Evolutionary conservation across 1,140 invertebrate species (phyloP).

Genomic region (Wasmannia auropunctata): DNA sequence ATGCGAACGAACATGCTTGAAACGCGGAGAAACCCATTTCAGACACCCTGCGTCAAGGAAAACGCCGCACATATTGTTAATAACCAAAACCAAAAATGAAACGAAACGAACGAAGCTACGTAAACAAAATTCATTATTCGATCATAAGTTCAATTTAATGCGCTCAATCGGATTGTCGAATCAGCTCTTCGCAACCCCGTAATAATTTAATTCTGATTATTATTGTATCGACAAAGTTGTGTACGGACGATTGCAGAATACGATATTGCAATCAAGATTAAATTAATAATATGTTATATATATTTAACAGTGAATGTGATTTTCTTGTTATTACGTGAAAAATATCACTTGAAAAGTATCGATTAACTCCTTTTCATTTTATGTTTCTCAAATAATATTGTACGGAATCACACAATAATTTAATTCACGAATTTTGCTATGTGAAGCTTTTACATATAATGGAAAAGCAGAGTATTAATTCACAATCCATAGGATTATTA

Average conservation of each 20-base stretch:
- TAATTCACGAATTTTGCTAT: neutral
- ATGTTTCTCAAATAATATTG: neutral
- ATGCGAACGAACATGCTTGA: slow-evolving; percentile 27
- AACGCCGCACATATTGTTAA: slow-evolving; percentile 21
- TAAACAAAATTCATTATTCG: slow-evolving; percentile 4
- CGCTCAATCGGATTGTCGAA: slow-evolving; percentile 28
- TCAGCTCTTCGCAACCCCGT: neutral
- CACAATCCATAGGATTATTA: neutral
- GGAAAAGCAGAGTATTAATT: neutral
- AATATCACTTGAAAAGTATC: neutral
- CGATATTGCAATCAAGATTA: slow-evolving; percentile 20
- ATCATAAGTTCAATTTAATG: slow-evolving; percentile 17
- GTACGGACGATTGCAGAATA: slow-evolving; percentile 28
- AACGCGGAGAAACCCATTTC: neutral
- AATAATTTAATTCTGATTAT: slow-evolving; percentile 38
- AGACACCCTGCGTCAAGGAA: slow-evolving; percentile 17
- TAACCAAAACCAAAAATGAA: slow-evolving; percentile 22
- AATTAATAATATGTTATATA: slow-evolving; percentile 1
- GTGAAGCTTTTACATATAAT: neutral
- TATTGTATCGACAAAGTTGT: slow-evolving; percentile 1
- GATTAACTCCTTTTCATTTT: neutral
- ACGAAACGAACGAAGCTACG: slow-evolving; percentile 24
- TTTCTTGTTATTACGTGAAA: neutral
- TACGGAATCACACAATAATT: neutral
- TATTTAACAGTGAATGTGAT: neutral